Base-by-base conservation (phyloP, 2,113 vertebrate genomes). In the Cranoglanis bouderius region DNA sequence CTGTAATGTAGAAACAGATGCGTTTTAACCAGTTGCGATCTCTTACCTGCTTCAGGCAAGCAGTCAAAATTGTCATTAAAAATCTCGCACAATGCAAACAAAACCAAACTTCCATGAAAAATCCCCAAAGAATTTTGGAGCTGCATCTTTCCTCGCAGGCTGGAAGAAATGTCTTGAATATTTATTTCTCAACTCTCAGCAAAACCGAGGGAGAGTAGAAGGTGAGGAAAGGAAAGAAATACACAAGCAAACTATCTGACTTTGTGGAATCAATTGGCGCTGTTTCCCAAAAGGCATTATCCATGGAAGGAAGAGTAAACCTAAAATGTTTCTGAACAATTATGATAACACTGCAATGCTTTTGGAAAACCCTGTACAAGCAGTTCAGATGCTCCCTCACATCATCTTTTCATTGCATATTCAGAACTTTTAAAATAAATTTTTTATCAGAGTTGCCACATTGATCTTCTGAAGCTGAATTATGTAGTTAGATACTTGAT, bases 31-130 rank as follows among this genome's bases (percentile, higher is more conserved):
- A 92, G 91, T 88, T 92, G 92, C 90, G 91, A 91, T 92, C 89
- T 90, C 91, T 92, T 59, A 89, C 93, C 93, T 93, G 91, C 90
- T 93, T 92, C 83, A 85, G 85, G 88, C 84, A 86, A 92, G 89
- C 91, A 89, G 82, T 32, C 91, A 82, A 32, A 82, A 91, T 93
- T 93, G 93, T 95, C 93, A 87, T 86, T 85, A 94, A 94, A 82
- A 94, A 94, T 94, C 92, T 91, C 90, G 74, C 83, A 90, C 91
- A 92, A 92, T 92, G 87, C 90, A 90, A 91, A 92, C 81, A 75
- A 85, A 91, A 81, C 91, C 63, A 85, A 92, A 92, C 92, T 90
- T 84, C 46, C 57, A 92, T 92, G 90, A n/a, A 81, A 83, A 61
- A 87, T 89, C 53, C 53, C 89, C 87, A 78, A 59, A 82, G 43